A percentile compares a stretch with the other conserved stretches of the same genome.
These are phyloP conservation scores for Andricus quercusramuli DNA, from an alignment of 2,888 invertebrate species.

Conservation along the genomic window DNA sequence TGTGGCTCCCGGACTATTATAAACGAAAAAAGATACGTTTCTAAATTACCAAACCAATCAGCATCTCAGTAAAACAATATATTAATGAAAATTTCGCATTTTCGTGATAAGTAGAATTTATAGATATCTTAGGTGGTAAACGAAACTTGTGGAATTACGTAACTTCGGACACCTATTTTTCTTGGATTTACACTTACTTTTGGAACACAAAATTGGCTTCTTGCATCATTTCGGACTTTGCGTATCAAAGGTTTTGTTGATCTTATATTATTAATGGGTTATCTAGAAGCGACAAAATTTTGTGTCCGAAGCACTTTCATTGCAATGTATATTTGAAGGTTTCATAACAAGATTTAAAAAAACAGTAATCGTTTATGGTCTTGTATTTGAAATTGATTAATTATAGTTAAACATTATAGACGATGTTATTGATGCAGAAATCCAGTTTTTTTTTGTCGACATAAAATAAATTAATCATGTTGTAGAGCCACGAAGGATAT, in stretches of 20 bases:
- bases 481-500: not conserved
- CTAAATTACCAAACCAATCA: not conserved
- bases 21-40: not conserved
- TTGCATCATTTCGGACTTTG: too few species aligned
- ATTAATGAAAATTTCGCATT: not conserved
- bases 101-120: not conserved
- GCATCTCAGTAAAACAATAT: not conserved
- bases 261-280: too few species aligned
- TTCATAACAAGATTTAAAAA: not conserved
- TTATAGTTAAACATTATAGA: not conserved
- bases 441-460: not conserved
- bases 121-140: too few species aligned
- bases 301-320: too few species aligned
- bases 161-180: too few species aligned
- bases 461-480: not conserved
- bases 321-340: not conserved
- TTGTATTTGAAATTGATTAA: not conserved
- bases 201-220: too few species aligned
- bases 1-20: too few species aligned
- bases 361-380: too few species aligned
- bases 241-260: too few species aligned
- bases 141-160: too few species aligned
- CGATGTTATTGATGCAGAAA: not conserved
- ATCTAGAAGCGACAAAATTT: too few species aligned
- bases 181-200: too few species aligned